A percentile compares a stretch with the other conserved stretches of the same genome.
Conservation (phyloP, 2,113 vertebrate species). For the Tupaia tana region DNA sequence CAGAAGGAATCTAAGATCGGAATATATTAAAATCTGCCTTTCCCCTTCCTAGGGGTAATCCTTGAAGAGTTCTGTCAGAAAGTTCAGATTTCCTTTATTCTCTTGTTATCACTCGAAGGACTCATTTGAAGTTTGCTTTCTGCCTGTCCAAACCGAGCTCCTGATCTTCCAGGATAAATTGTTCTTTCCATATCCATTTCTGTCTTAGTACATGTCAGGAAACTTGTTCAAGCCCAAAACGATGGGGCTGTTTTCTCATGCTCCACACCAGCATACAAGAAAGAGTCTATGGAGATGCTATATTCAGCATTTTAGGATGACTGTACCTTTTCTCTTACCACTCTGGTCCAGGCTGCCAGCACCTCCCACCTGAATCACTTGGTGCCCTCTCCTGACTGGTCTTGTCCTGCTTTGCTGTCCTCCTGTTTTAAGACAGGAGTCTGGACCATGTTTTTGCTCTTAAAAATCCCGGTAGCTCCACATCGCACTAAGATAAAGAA, state of each 20-base stretch:
- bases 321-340: neutral
- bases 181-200: neutral
- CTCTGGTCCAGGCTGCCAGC: neutral
- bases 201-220: neutral
- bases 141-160: neutral
- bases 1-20: neutral
- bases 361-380: neutral
- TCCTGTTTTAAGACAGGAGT: too few species aligned
- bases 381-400: too few species aligned
- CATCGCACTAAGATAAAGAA: neutral
- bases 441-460: neutral
- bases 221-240: neutral
- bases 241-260: fast-evolving
- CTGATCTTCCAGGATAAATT: neutral
- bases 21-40: neutral
- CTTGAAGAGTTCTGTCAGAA: neutral
- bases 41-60: neutral
- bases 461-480: neutral
- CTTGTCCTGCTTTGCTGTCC: neutral
- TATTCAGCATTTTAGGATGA: neutral
- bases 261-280: neutral
- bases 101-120: neutral
- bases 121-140: neutral
- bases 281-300: neutral
- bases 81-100: neutral